Evolutionary conservation across 2,113 vertebrate genomes (phyloP), one percentile per base, ranked within the genome.

Genomic region (Dipodomys ordii): DNA sequence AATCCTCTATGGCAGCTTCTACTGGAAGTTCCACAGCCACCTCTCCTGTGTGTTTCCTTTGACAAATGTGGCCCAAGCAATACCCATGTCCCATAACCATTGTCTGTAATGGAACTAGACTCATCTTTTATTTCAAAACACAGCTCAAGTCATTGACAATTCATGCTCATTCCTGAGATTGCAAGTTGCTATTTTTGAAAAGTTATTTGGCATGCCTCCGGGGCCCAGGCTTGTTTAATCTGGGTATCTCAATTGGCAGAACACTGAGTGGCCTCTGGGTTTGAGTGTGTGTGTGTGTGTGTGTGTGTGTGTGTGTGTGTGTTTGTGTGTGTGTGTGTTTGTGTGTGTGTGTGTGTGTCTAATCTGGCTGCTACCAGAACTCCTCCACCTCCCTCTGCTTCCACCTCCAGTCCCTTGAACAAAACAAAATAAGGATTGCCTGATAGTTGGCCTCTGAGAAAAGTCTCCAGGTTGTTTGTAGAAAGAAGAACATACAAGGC

Each of bases 111-210:
- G 88, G 57, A 93, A 87, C 77, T 30, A 93, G 90, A 64, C 77
- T 22, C 93, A 83, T 76, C 90, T 94, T 94, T 88, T 94, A 73
- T 95, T 97, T 76, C 7, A 0, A 96, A 97, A 97, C 96, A 93
- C 90, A 79, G 35, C 95, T 97, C 92, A 73, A 83, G 90, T 96
- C 96, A 95, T 81, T 92, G 96, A 89, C 95, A 94, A 95, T 94
- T 92, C 82, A 74, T 87, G 95, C 94, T 97, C 96, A 92, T 97
- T 96, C 95, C 95, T 82, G 90, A 97, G 97, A 97, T 97, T 96
- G 92, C 46, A 2, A 0, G 35, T 86, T 97, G 95, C 98, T 98
- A 96, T 98, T 98, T 98, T 96, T 95, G 96, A 97, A 94, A 94
- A 97, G 96, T 97, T 90, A 78, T 94, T 95, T 67, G 65, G 60